Base-by-base conservation (phyloP, 2,888 invertebrate genomes). In the Oxyteleia sp. region DNA sequence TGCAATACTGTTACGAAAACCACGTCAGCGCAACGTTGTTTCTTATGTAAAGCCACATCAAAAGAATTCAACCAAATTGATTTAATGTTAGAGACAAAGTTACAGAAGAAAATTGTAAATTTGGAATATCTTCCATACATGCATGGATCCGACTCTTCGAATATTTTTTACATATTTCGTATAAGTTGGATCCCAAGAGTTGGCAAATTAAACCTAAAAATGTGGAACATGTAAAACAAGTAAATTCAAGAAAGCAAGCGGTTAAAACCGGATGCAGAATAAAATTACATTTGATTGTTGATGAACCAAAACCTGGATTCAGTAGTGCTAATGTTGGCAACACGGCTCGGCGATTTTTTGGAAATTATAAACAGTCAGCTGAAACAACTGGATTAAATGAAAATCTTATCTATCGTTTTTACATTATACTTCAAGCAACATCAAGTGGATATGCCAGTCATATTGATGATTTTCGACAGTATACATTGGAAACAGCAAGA, bases 181-280 rank as follows among this genome's bases (percentile, higher is more conserved):
- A 26, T 26, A 26, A 26, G 26, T 26, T 26, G 26, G 26, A 26
- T 26, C 2, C 26, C 26, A 26, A 26, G 26, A 26, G 26, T 26
- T 26, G 26, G 26, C 26, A 26, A 26, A 26, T 26, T 26, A 26
- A 26, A 26, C 2, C 26, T 26, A 26, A 26, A 26, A 26, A 26
- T 26, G 26, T 26, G 26, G 5, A 26, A 26, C 26, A 26, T 26
- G 5, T 26, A 32, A n/a, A 69, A 63, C 41, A 64, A 41, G 84
- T 13, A 72, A 11, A 75, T 89, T 86, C 88, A 88, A 74, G 15
- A 82, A 13, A 47, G 57, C 26, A 26, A 26, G 26, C 26, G 5
- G 0, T 55, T 32, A 38, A 18, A 59, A 35, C 10, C 11, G 0
- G 11, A 13, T 66, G 49, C 15, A 16, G 49, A 49, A 11, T 13